These are phyloP conservation scores for Dryocosmus kuriphilus DNA, from an alignment of 2,888 invertebrate genomes.

Conservation along the genomic window DNA sequence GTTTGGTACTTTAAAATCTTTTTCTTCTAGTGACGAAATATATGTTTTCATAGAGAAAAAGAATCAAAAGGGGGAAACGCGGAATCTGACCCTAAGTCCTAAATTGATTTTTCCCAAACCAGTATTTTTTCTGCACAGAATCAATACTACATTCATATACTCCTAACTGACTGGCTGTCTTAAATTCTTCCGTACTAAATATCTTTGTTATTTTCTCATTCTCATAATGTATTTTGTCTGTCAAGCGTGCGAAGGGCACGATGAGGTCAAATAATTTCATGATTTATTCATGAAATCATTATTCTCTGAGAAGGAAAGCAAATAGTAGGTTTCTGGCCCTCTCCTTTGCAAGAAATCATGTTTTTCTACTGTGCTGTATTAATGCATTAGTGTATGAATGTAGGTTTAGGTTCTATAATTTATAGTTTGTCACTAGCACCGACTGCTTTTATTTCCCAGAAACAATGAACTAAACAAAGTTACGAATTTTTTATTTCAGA, in stretches of 20 bases:
- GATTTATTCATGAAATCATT: constrained; percentile 9
- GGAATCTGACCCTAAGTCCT: background rate
- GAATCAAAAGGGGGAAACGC: too few relatives aligned
- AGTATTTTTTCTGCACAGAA: background rate
- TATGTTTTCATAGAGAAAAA: too few relatives aligned
- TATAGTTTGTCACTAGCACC: background rate
- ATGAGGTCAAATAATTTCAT: background rate
- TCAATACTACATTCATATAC: background rate
- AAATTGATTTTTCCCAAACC: constrained; percentile 2
- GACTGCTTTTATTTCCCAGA: constrained; percentile 21
- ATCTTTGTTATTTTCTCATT: background rate
- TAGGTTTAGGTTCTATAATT: background rate
- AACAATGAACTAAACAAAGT: constrained; percentile 32
- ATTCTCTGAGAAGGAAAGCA: background rate
- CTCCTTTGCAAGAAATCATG: background rate
- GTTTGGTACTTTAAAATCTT: too few relatives aligned
- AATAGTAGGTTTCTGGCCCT: background rate
- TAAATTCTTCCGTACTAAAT: background rate
- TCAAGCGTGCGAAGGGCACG: background rate
- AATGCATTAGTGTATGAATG: background rate
- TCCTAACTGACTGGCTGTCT: background rate
- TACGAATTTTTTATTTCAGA: background rate
- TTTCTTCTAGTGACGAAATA: too few relatives aligned
- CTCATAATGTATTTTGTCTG: too few relatives aligned
- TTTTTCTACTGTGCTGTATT: constrained; percentile 1